These are phyloP conservation scores for Streptopelia turtur DNA, from an alignment of 2,797 vertebrate genomes.

Conservation along the genomic window DNA sequence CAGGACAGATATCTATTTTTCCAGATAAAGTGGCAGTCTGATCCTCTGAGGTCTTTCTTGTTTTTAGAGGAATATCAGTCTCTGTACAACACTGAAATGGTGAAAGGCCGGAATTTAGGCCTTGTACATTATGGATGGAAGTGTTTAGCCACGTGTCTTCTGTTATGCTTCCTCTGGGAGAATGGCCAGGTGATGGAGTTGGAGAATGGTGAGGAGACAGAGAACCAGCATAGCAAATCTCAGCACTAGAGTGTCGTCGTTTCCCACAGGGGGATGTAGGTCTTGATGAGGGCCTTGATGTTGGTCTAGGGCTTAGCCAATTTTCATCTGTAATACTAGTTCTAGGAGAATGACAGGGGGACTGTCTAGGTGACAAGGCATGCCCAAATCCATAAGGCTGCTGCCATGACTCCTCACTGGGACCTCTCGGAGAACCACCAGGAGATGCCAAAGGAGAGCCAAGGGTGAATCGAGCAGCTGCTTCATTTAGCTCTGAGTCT, in stretches of 20 bases:
- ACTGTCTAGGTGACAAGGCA: constrained; percentile 92
- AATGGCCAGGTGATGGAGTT: constrained; percentile 92
- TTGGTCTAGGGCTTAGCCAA: constrained; percentile 94
- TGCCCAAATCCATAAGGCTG: constrained; percentile 84
- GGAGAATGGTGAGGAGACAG: constrained; percentile 96
- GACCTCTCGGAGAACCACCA: constrained; percentile 89
- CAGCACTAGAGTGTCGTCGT: constrained; percentile 95
- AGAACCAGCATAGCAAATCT: constrained; percentile 91
- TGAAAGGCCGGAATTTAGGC: constrained; percentile 81
- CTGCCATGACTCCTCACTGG: constrained; percentile 90
- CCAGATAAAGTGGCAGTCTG: constrained; percentile 86
- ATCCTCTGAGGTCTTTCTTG: constrained; percentile 96
- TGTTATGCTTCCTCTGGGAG: constrained; percentile 93
- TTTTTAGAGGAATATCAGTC: constrained; percentile 96
- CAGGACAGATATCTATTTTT: constrained; percentile 88
- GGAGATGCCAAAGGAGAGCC: constrained; percentile 94
- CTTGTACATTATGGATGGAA: constrained; percentile 78
- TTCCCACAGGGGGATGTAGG: constrained; percentile 98
- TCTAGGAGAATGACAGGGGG: constrained; percentile 96
- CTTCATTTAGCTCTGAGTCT: constrained; percentile 97
- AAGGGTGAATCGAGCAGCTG: constrained; percentile 92
- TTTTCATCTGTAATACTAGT: constrained; percentile 98
- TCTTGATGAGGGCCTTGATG: constrained; percentile 94
- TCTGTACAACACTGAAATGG: constrained; percentile 94
- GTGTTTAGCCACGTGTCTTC: constrained; percentile 94